phyloP scores from a whole-genome alignment of 2,113 vertebrate species.

The Zosterops hypoxanthus region DNA sequence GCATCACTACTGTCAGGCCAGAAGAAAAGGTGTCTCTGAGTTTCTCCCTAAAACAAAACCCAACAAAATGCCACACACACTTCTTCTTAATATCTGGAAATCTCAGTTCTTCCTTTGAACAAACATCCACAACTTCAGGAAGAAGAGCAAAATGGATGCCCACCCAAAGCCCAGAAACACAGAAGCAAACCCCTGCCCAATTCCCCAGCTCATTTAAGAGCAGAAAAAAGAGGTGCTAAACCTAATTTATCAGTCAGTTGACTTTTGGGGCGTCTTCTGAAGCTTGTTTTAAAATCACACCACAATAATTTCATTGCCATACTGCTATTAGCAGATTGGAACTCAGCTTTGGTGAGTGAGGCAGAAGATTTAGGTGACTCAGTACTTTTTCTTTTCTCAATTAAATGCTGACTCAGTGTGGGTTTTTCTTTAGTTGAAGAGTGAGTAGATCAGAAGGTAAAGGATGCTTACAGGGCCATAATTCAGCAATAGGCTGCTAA shows the following conservation, averaged over 20 bases:
- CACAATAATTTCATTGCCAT: background rate
- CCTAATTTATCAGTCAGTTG: background rate
- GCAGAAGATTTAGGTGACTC: background rate
- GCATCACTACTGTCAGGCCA: background rate
- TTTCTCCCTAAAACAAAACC: background rate
- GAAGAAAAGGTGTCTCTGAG: background rate
- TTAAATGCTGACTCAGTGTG: background rate
- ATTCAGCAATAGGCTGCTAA: background rate
- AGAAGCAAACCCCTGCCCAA: background rate
- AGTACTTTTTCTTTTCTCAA: background rate
- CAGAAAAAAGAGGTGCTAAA: background rate
- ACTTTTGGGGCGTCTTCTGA: background rate
- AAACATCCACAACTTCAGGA: background rate
- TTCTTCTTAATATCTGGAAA: background rate
- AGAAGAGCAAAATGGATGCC: background rate
- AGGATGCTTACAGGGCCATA: background rate
- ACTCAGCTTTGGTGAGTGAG: background rate
- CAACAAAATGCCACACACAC: accelerated
- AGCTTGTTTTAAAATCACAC: background rate
- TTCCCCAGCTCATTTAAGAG: background rate
- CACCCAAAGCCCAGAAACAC: background rate
- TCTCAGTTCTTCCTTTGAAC: background rate
- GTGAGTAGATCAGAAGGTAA: background rate
- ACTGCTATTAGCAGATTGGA: background rate
- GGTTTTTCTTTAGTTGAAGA: background rate